These are phyloP conservation scores for Amia ocellicauda DNA, from an alignment of 2,113 vertebrate genomes.

Conservation along the genomic window DNA sequence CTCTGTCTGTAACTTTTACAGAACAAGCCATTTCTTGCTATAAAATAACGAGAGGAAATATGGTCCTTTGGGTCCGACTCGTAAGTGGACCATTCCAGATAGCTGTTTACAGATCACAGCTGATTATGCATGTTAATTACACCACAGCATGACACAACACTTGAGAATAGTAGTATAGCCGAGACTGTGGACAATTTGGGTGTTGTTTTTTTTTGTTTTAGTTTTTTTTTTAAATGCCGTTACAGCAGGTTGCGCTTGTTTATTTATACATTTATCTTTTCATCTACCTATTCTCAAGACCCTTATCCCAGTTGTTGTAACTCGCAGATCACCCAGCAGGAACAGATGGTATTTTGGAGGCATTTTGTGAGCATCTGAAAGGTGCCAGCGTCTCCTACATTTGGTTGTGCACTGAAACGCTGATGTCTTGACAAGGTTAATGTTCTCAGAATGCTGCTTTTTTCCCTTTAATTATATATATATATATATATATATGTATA, in stretches of 20 bases:
- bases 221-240: too few species aligned
- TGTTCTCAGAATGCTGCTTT: background rate
- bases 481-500: background rate
- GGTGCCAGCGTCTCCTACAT: constrained; percentile 4
- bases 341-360: constrained; percentile 55
- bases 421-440: background rate
- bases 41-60: constrained; percentile 27
- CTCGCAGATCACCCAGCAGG: constrained; percentile 22
- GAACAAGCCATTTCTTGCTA: constrained; percentile 12
- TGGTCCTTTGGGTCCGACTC: constrained; percentile 39
- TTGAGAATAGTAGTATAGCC: too few species aligned
- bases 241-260: too few species aligned
- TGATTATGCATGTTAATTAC: constrained; percentile 53
- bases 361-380: constrained; percentile 31
- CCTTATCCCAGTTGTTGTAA: background rate
- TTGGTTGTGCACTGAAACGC: constrained; percentile 1
- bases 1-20: constrained; percentile 22
- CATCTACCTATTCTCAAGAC: too few species aligned
- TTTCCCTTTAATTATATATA: too few species aligned
- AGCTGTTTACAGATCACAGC: constrained; percentile 40
- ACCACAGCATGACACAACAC: constrained; percentile 30
- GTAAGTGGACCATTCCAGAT: constrained; percentile 50
- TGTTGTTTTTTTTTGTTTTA: too few species aligned
- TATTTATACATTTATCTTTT: too few species aligned
- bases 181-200: too few species aligned